phyloP scores from a whole-genome alignment of 2,888 invertebrate genomes.

The Melangyna quadrimaculata region DNA sequence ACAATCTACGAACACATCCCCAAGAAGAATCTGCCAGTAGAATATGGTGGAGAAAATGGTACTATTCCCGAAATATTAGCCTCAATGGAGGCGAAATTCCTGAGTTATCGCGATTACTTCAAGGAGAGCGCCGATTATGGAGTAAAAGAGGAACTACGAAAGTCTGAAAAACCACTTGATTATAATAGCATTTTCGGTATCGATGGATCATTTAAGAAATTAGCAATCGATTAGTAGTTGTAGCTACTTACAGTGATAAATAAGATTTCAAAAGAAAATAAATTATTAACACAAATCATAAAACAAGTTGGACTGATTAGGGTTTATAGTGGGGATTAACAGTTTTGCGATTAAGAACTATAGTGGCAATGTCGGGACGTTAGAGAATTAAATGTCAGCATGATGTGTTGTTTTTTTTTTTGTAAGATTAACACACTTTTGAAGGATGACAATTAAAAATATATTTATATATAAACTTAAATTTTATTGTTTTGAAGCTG shows the following conservation, averaged over 20 bases:
- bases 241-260: slow-evolving; percentile 5
- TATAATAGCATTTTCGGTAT: slow-evolving; percentile 77
- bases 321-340: slow-evolving; percentile 1
- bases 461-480: too few relatives aligned
- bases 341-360: not conserved
- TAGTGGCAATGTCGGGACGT: not conserved
- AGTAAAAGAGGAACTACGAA: slow-evolving; percentile 76
- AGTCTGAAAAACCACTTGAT: slow-evolving; percentile 70
- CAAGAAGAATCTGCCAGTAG: slow-evolving; percentile 83
- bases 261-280: not conserved
- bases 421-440: not conserved
- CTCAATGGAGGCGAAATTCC: slow-evolving; percentile 44
- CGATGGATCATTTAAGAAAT: slow-evolving; percentile 79
- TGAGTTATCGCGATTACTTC: slow-evolving; percentile 75
- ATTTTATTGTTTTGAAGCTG: not conserved
- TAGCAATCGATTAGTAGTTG: slow-evolving; percentile 77
- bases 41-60: slow-evolving; percentile 85
- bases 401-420: not conserved
- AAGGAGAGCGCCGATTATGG: slow-evolving; percentile 76
- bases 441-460: not conserved
- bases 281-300: not conserved
- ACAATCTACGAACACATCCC: slow-evolving; percentile 84
- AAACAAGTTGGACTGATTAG: not conserved
- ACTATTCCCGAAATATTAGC: slow-evolving; percentile 75
- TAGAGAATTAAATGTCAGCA: not conserved